Conservation (phyloP, 2,888 invertebrate species). For the Lissocephala sabroskyi region DNA sequence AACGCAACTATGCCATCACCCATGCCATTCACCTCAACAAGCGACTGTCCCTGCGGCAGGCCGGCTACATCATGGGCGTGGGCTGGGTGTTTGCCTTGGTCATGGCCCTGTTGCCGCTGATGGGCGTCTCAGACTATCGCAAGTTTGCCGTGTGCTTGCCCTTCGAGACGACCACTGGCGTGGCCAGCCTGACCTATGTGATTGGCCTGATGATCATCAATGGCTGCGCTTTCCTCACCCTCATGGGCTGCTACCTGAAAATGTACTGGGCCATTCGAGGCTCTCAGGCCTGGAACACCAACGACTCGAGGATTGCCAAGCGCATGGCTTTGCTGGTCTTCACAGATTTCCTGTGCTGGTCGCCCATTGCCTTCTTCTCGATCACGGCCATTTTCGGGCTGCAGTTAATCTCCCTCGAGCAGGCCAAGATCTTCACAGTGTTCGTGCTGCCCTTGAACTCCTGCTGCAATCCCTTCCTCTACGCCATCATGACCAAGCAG, state of each 20-base stretch:
- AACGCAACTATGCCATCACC: conserved; percentile 96
- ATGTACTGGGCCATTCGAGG: conserved; percentile 99
- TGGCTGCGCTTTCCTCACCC: conserved; percentile 92
- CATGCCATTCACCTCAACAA: conserved; percentile 98
- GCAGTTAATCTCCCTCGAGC: conserved; percentile 92
- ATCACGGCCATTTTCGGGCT: conserved; percentile 94
- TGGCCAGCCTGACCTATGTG: conserved; percentile 88
- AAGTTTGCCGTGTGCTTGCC: conserved; percentile 98
- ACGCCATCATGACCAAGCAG: conserved; percentile 97
- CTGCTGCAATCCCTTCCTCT: conserved; percentile 98
- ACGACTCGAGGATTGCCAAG: conserved; percentile 96
- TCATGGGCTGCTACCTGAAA: conserved; percentile 96
- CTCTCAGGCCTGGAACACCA: conserved; percentile 97
- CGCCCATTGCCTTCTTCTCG: conserved; percentile 96
- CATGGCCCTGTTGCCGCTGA: conserved; percentile 90
- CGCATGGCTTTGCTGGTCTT: conserved; percentile 97
- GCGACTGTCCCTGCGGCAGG: conserved; percentile 90
- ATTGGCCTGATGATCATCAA: conserved; percentile 93
- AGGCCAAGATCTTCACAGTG: conserved; percentile 96
- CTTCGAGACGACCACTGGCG: conserved; percentile 87
- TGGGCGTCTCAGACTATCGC: conserved; percentile 95
- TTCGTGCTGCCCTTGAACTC: conserved; percentile 96
- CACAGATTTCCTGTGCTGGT: conserved; percentile 98
- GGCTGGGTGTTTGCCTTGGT: conserved; percentile 94
- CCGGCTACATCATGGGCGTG: conserved; percentile 90